Base-by-base conservation (phyloP, 2,797 vertebrate species). In the Phrynocephalus forsythii region DNA sequence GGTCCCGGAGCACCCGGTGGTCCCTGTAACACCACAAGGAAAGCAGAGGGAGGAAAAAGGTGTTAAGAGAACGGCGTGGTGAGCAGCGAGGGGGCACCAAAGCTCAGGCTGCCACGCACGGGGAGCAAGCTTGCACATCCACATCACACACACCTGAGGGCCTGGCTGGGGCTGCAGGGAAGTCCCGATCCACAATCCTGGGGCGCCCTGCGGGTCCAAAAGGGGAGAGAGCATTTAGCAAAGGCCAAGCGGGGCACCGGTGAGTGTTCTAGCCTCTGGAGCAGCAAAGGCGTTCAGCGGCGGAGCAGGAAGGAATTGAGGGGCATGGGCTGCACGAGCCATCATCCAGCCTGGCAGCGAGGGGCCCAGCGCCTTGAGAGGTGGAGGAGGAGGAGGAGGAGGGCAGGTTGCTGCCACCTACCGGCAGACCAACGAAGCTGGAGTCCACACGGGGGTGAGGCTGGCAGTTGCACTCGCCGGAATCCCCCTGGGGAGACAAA, bases 1-100 rank as follows among this genome's bases (percentile, higher is more conserved):
- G 97, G 97, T 9, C 99, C 98, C 0, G 98, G 98, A 6, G 97
- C 97, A 44, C 99, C 98, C 0, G 99, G 98, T 0, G 98, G 99
- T 16, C 98, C 98, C 99, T 99, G 91, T 18, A 91, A 94, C 50
- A 96, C 73, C 90, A 66, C 84, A 88, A 77, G 80, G 86, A 11
- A 60, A 10, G 20, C 52, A 69, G 15, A 3, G 38, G 82, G 85
- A 67, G 84, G 79, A 33, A 50, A 22, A 88, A 30, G 24, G 67
- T 89, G 67, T 84, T 73, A 69, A 5, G 63, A 26, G 1, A 5
- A 5, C 1, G 3, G 1, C 44, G 1, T 0, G 84, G 73, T 26
- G 5, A 89, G 89, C 48, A 1, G 81, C 3, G 82, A 3, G 77
- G 4, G 82, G 5, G 77, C 9, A 87, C 84, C 67, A 75, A 30